These are phyloP conservation scores for Enteromius radiatus DNA, from an alignment of 2,797 vertebrate genomes.

Conservation along the genomic window DNA sequence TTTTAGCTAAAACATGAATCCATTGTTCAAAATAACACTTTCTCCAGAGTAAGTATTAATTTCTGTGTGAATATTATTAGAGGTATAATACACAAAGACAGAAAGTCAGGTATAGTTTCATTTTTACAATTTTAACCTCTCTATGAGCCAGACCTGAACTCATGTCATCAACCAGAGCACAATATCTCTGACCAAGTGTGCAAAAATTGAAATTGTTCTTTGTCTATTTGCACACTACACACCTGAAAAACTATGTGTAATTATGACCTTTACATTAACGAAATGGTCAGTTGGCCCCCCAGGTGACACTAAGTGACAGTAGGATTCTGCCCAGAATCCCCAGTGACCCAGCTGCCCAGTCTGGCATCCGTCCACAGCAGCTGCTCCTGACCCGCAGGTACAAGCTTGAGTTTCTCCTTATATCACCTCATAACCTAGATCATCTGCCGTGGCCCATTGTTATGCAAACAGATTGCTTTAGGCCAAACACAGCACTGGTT, in stretches of 20 bases:
- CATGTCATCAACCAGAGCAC: background rate
- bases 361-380: slow-evolving; percentile 16
- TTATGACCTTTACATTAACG: slow-evolving; percentile 2
- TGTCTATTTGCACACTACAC: background rate
- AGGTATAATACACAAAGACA: background rate
- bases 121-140: background rate
- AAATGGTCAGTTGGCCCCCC: background rate
- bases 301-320: slow-evolving; percentile 1
- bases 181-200: background rate
- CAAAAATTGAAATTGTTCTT: background rate
- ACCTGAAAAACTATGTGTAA: background rate
- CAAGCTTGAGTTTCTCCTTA: background rate
- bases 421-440: slow-evolving; percentile 28
- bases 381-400: slow-evolving; percentile 26
- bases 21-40: too few species aligned
- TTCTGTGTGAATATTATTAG: background rate
- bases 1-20: too few species aligned
- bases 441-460: slow-evolving; percentile 37
- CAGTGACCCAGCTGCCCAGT: slow-evolving; percentile 1
- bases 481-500: slow-evolving; percentile 35
- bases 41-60: too few species aligned
- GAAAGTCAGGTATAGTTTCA: background rate
- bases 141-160: background rate
- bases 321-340: background rate
- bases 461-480: slow-evolving; percentile 46